Conservation (phyloP, 2,888 invertebrate genomes). For the Morinoia aosen region DNA sequence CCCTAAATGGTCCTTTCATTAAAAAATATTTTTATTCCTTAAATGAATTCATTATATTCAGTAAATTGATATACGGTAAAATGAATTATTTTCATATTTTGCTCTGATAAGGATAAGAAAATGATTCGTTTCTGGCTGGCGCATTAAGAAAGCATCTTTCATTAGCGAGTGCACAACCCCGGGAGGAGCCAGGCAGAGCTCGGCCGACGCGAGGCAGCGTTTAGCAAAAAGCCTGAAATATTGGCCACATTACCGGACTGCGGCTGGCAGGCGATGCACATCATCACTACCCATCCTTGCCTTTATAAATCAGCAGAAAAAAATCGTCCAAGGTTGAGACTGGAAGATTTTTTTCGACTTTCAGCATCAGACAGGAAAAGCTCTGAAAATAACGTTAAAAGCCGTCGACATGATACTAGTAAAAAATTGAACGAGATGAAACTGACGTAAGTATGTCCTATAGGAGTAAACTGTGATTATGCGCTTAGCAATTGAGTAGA, state of each 20-base stretch:
- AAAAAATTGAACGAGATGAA: no score
- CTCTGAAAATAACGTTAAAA: background rate
- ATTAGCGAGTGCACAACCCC: background rate
- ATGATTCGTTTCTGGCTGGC: background rate
- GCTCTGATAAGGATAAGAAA: no score
- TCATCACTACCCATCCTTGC: background rate
- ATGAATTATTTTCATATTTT: no score
- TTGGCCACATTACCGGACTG: background rate
- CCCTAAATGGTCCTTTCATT: no score
- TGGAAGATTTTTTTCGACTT: background rate
- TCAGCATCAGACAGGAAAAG: background rate
- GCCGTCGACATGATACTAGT: no score
- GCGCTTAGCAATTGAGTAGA: background rate
- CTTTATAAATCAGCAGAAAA: background rate
- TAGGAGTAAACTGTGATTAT: background rate
- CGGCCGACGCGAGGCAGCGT: background rate
- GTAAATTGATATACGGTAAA: no score
- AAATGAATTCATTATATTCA: no score
- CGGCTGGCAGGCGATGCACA: conserved; percentile 1
- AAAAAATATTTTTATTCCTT: no score
- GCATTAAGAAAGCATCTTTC: background rate
- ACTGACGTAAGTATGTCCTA: background rate
- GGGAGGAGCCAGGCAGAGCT: background rate
- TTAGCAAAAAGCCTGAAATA: background rate
- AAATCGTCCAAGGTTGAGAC: background rate